Evolutionary conservation across 2,888 invertebrate genomes (phyloP), one percentile per base, ranked within the genome.

Genomic region (Euplagia quadripunctaria): DNA sequence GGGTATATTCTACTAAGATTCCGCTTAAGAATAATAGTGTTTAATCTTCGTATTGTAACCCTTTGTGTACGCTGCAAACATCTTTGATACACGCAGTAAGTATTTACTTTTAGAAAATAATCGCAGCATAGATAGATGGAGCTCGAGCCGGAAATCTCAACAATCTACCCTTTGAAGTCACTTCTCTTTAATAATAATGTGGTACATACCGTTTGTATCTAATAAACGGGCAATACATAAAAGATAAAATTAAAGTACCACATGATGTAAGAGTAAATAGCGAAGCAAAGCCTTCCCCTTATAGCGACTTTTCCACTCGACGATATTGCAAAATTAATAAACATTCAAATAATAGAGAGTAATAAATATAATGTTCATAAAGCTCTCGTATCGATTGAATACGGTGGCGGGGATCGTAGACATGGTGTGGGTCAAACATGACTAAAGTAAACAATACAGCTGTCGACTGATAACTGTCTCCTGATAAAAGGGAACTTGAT

Each of bases 301-400:
- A 71, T 4, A 71, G 55, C 66, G 52, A 42, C 42, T 63, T 64
- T 64, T 51, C 17, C 51, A 55, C 63, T 63, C 68, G 73, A 70
- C 75, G 64, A 78, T 73, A 78, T 83, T 79, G 68, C 72, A 55
- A 76, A 76, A 78, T 80, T 83, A 79, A 83, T 83, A 78, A 83
- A 78, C 77, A 80, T 75, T 66, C 17, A 58, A 79, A 82, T 76
- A 43, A 72, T 77, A 80, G 66, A 41, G 31, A 52, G 63, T 66
- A 66, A 66, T 66, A 66, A 66, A 82, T 72, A 75, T 75, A 71
- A 76, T 73, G 74, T 79, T 79, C 72, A 79, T 79, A 66, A 66
- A 51, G 51, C 31, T 41, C 31, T 66, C 5, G 11, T 51, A 41
- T 41, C 41, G 8, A 51, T 17, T 12, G 20, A 46, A 1, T 55